Evolutionary conservation across 1,140 invertebrate species (phyloP), one percentile per base, ranked within the genome.

Genomic region (Caerostris darwini): DNA sequence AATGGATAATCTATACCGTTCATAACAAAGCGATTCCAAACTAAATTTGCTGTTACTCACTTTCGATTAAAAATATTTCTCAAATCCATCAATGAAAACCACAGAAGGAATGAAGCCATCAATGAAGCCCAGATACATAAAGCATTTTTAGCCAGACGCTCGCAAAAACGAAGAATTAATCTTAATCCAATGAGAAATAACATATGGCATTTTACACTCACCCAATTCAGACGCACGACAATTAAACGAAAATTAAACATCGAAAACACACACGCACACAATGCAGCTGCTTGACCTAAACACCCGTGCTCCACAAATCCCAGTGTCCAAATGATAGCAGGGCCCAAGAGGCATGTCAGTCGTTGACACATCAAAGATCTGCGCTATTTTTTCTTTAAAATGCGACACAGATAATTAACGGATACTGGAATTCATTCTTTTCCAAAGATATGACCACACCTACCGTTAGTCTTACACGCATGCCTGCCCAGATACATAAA

Each of bases 401-500:
- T 58, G 67, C 92, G 67, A 77, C 92, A 67, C 82, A 87, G 71
- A 93, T 86, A 93, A 93, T 93, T 93, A 93, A 87, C 34, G n/a
- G n/a, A 59, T 10, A 93, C 10, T 91, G 59, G 19, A 19, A 85
- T 77, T 77, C 59, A 85, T 92, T 81, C 19, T 57, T n/a, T 50
- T 57, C 17, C 17, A 19, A 10, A 7, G 6, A 12, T 19, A 85
- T 58, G 54, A 8, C 17, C 92, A 93, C 82, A 87, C 92, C 82
- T 87, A 67, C 17, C 56, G 7, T n/a, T 17, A 17, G 34, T 19
- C 53, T 64, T 58, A 71, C 19, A 64, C 92, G 92, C 92, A 77
- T 93, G 83, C 92, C 12, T 93, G 17, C 56, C 12, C 90, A 57
- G 89, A 53, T 90, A 90, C 3, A 50, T 77, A 77, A n/a, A 77